A percentile compares a stretch with the other conserved stretches of the same genome.
These are phyloP conservation scores for Pseudorectes ferrugineus DNA, from an alignment of 2,113 vertebrate species.

Conservation along the genomic window DNA sequence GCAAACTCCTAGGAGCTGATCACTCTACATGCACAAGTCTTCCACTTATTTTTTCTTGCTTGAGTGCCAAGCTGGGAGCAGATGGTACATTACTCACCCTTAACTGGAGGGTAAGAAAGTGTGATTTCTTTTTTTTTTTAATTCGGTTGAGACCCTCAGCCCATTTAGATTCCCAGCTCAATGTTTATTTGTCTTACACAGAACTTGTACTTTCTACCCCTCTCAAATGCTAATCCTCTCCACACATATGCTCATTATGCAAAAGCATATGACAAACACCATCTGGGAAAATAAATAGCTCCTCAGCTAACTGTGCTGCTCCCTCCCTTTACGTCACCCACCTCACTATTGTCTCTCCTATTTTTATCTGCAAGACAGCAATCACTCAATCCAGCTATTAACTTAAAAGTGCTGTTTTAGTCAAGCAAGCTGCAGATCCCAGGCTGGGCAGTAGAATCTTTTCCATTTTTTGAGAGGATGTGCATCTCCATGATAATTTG, in stretches of 20 bases:
- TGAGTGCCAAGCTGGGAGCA: constrained; percentile 47
- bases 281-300: constrained; percentile 64
- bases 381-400: constrained; percentile 34
- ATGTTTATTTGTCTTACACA: constrained; percentile 52
- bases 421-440: not conserved
- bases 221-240: constrained; percentile 58
- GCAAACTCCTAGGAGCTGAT: not conserved
- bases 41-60: not conserved
- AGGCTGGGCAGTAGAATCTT: not conserved
- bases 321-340: constrained; percentile 33
- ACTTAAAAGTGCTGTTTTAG: not conserved
- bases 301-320: constrained; percentile 22
- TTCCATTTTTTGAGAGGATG: not conserved
- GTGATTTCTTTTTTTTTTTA: not conserved
- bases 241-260: constrained; percentile 64
- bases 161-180: constrained; percentile 44
- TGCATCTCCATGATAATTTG: not conserved
- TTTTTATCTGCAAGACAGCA: constrained; percentile 50
- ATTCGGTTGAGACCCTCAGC: constrained; percentile 33
- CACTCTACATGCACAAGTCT: not conserved
- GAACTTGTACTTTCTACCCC: constrained; percentile 49
- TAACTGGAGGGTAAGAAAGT: constrained; percentile 63
- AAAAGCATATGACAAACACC: constrained; percentile 68
- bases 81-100: constrained; percentile 61
- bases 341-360: constrained; percentile 52